These are phyloP conservation scores for Ophion slaviceki DNA, from an alignment of 2,888 invertebrate genomes.

Conservation along the genomic window DNA sequence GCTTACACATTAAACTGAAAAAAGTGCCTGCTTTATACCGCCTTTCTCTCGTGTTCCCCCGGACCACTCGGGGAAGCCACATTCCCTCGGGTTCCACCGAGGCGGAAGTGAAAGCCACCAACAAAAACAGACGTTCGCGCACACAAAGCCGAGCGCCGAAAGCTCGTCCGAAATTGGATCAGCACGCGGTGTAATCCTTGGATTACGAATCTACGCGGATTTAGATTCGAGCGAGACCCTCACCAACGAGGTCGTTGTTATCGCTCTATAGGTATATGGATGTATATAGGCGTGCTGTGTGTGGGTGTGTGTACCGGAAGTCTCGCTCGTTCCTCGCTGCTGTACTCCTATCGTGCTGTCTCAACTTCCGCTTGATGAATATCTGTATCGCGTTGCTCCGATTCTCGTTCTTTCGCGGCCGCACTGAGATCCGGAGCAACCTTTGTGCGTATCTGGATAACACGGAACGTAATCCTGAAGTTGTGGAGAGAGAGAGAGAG, in stretches of 20 bases:
- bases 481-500: neutral
- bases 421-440: slow-evolving; percentile 31
- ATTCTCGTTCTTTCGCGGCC: slow-evolving; percentile 37
- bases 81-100: slow-evolving; percentile 40
- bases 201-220: slow-evolving; percentile 70
- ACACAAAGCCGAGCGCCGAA: slow-evolving; percentile 53
- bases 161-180: slow-evolving; percentile 70
- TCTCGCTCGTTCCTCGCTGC: slow-evolving; percentile 59
- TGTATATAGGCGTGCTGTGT: slow-evolving; percentile 10
- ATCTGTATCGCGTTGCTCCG: slow-evolving; percentile 53
- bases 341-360: slow-evolving; percentile 29
- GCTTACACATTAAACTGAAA: slow-evolving; percentile 21
- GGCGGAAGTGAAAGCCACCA: slow-evolving; percentile 55
- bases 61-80: too few species aligned
- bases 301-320: slow-evolving; percentile 27
- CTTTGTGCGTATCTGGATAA: slow-evolving; percentile 63
- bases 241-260: slow-evolving; percentile 47
- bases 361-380: slow-evolving; percentile 48
- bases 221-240: slow-evolving; percentile 63
- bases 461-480: slow-evolving; percentile 61
- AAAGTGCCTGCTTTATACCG: slow-evolving; percentile 27
- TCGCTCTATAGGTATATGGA: slow-evolving; percentile 35
- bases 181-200: slow-evolving; percentile 67
- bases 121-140: slow-evolving; percentile 66
- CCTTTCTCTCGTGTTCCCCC: slow-evolving; percentile 9